phyloP scores from a whole-genome alignment of 2,888 invertebrate species.

The Theristus sp. region DNA sequence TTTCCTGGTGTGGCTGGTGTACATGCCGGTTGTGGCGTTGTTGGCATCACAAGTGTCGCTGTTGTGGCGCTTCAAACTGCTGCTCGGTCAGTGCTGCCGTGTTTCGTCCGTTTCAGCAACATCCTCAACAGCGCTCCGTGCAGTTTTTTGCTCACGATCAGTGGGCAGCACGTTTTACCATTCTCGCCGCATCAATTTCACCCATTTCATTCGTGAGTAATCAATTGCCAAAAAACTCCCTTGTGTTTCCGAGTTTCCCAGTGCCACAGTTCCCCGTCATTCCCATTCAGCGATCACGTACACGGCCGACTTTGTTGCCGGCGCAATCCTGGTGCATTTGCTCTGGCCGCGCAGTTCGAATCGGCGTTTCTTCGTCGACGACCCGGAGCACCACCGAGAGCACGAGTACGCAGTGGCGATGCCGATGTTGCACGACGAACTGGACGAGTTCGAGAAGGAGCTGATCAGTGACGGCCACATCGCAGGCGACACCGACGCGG shows the following conservation, averaged over 20 bases:
- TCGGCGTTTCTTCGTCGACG: slow-evolving; percentile 15
- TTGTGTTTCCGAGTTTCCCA: too few species aligned
- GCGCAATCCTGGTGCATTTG: slow-evolving; percentile 80
- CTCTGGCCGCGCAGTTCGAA: slow-evolving; percentile 66
- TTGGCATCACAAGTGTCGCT: slow-evolving; percentile 80
- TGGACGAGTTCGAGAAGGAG: slow-evolving; percentile 15
- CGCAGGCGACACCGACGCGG: background rate
- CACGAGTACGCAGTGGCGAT: background rate
- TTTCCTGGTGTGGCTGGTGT: slow-evolving; percentile 92
- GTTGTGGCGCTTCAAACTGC: slow-evolving; percentile 80
- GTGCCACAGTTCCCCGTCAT: too few species aligned
- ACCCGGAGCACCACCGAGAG: too few species aligned
- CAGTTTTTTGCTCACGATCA: too few species aligned
- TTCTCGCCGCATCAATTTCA: too few species aligned
- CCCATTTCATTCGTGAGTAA: too few species aligned
- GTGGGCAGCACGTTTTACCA: too few species aligned
- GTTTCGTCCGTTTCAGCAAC: background rate
- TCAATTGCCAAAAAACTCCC: too few species aligned
- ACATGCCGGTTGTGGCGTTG: slow-evolving; percentile 77
- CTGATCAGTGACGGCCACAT: slow-evolving; percentile 9
- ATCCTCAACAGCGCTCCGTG: too few species aligned
- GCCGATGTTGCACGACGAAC: slow-evolving; percentile 1
- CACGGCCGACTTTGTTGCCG: slow-evolving; percentile 82
- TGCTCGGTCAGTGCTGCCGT: slow-evolving; percentile 49
- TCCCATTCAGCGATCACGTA: slow-evolving; percentile 78